Conservation (phyloP, 1,140 invertebrate genomes). For the Anoplolepis gracilipes region DNA sequence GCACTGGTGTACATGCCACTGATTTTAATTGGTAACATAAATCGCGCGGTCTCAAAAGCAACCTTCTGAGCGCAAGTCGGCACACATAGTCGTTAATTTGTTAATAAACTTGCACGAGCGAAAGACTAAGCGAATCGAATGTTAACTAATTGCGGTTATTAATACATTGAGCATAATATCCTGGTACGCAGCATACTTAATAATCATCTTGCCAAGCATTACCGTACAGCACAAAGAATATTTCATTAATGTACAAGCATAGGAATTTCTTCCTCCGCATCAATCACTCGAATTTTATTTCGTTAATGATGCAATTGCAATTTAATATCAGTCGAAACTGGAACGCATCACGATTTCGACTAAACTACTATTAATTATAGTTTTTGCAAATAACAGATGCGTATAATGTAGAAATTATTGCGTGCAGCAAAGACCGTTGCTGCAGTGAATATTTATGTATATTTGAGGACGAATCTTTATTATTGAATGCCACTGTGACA, state of each 20-base stretch:
- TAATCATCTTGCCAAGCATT: slow-evolving; percentile 40
- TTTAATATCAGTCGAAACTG: background rate
- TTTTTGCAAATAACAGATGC: background rate
- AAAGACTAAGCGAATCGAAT: slow-evolving; percentile 56
- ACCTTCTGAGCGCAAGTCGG: slow-evolving; percentile 27
- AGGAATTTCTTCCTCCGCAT: slow-evolving; percentile 18
- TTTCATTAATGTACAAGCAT: slow-evolving; percentile 34
- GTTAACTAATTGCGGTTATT: slow-evolving; percentile 63
- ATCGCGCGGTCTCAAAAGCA: slow-evolving; percentile 56
- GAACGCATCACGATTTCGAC: background rate
- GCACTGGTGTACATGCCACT: slow-evolving; percentile 44
- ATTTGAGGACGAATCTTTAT: background rate
- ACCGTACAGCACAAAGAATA: slow-evolving; percentile 26
- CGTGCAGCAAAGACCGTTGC: background rate
- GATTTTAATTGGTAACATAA: slow-evolving; percentile 60
- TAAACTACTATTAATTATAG: background rate
- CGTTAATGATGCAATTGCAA: slow-evolving; percentile 21
- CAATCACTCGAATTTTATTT: slow-evolving; percentile 31
- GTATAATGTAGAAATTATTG: background rate
- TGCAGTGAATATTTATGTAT: slow-evolving; percentile 37
- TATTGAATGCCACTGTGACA: slow-evolving; percentile 22
- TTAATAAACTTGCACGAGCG: slow-evolving; percentile 54
- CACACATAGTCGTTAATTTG: slow-evolving; percentile 53
- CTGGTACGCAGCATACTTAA: slow-evolving; percentile 31
- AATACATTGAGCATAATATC: slow-evolving; percentile 55